These are phyloP conservation scores for Spodoptera exigua DNA, from an alignment of 2,888 invertebrate genomes.

Conservation along the genomic window DNA sequence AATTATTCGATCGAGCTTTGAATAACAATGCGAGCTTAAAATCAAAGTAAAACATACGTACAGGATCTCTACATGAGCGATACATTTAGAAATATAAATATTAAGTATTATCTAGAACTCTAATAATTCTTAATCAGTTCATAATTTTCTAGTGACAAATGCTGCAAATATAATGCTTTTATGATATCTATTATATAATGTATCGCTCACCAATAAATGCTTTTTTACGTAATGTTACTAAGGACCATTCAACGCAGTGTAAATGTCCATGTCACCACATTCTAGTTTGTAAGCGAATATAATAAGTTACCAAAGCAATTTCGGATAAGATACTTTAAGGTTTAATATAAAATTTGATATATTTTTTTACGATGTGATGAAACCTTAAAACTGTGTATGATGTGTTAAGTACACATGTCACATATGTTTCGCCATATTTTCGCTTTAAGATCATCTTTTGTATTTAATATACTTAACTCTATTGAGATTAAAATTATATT, in stretches of 20 bases:
- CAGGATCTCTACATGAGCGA: constrained; percentile 38
- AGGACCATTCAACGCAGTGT: constrained; percentile 42
- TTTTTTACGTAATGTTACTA: constrained; percentile 25
- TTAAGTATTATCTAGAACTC: constrained; percentile 10
- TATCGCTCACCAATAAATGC: constrained; percentile 52
- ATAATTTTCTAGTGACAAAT: not conserved
- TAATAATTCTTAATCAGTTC: constrained; percentile 4
- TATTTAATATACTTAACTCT: constrained; percentile 82
- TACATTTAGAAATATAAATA: constrained; percentile 25
- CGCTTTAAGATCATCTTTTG: constrained; percentile 72
- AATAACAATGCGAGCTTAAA: constrained; percentile 47
- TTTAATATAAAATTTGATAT: constrained; percentile 67
- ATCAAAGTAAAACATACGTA: constrained; percentile 29
- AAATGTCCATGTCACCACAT: constrained; percentile 59
- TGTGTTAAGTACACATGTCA: constrained; percentile 38
- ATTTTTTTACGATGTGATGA: constrained; percentile 78
- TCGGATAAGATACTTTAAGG: constrained; percentile 72
- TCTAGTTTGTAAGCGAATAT: constrained; percentile 70
- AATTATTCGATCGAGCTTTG: constrained; percentile 69
- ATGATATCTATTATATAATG: constrained; percentile 13
- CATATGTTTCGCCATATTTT: constrained; percentile 71
- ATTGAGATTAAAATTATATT: constrained; percentile 75
- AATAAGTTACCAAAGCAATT: constrained; percentile 89
- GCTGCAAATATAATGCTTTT: constrained; percentile 2
- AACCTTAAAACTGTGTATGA: constrained; percentile 62